phyloP scores from a whole-genome alignment of 2,888 invertebrate genomes.

The Diaphora mendica region DNA sequence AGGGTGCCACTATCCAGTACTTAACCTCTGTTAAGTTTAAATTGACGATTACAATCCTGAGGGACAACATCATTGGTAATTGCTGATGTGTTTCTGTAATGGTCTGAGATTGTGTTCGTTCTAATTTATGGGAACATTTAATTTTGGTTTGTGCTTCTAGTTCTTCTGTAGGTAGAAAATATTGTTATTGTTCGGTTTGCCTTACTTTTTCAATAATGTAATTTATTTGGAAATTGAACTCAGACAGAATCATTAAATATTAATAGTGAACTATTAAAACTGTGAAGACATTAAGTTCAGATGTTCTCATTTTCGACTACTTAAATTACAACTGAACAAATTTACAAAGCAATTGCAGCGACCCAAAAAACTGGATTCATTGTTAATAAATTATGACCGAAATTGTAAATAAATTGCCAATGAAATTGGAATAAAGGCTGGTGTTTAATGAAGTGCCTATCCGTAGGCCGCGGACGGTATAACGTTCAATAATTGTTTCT shows the following conservation, averaged over 20 bases:
- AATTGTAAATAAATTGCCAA: slow-evolving; percentile 50
- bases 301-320: slow-evolving; percentile 34
- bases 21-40: slow-evolving; percentile 73
- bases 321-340: slow-evolving; percentile 42
- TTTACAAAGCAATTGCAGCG: slow-evolving; percentile 42
- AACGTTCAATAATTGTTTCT: slow-evolving; percentile 61
- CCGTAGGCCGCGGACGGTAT: slow-evolving; percentile 43
- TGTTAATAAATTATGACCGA: slow-evolving; percentile 46
- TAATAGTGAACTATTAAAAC: background rate
- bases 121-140: slow-evolving; percentile 24
- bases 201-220: background rate
- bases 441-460: slow-evolving; percentile 51
- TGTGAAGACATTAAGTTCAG: slow-evolving; percentile 10
- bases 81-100: slow-evolving; percentile 63
- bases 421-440: slow-evolving; percentile 51
- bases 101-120: slow-evolving; percentile 41
- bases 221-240: background rate
- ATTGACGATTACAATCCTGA: slow-evolving; percentile 68
- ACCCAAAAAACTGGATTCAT: slow-evolving; percentile 45
- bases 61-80: slow-evolving; percentile 67
- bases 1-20: slow-evolving; percentile 55
- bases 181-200: background rate
- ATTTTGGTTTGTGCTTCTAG: slow-evolving; percentile 7
- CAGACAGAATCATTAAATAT: too few relatives aligned
- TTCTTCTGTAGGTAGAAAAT: background rate